Evolutionary conservation across 1,140 invertebrate species (phyloP).

Genomic region (Pseudomyrmex sp.): DNA sequence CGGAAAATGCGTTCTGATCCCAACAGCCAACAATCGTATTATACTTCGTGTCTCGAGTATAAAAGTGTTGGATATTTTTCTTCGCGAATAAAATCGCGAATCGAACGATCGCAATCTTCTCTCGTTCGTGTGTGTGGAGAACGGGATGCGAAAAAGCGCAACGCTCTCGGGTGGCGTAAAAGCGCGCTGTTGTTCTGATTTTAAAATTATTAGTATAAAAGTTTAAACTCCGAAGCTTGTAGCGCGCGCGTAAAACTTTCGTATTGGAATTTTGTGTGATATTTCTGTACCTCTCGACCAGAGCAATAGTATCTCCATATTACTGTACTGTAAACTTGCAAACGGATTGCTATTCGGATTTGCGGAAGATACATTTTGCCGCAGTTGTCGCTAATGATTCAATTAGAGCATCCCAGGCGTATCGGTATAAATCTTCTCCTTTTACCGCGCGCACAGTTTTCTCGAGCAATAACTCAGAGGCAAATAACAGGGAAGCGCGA

Average conservation of each 20-base stretch:
- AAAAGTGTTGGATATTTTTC: slow-evolving; percentile 1
- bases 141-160: background rate
- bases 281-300: too few species aligned
- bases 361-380: background rate
- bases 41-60: slow-evolving; percentile 12
- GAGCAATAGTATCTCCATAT: background rate
- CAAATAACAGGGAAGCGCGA: slow-evolving; percentile 18
- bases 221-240: background rate
- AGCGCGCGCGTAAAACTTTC: too few species aligned
- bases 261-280: too few species aligned
- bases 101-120: background rate
- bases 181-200: background rate
- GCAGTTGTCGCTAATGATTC: slow-evolving; percentile 2
- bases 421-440: slow-evolving; percentile 11
- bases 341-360: background rate
- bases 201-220: background rate
- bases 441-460: background rate
- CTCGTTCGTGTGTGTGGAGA: background rate
- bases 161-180: background rate
- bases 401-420: background rate
- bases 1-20: slow-evolving; percentile 36
- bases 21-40: slow-evolving; percentile 9
- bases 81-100: background rate
- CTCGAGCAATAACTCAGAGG: slow-evolving; percentile 16
- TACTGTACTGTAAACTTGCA: background rate